These are phyloP conservation scores for Drosophila malerkotliana DNA, from an alignment of 1,140 invertebrate species.

Conservation along the genomic window DNA sequence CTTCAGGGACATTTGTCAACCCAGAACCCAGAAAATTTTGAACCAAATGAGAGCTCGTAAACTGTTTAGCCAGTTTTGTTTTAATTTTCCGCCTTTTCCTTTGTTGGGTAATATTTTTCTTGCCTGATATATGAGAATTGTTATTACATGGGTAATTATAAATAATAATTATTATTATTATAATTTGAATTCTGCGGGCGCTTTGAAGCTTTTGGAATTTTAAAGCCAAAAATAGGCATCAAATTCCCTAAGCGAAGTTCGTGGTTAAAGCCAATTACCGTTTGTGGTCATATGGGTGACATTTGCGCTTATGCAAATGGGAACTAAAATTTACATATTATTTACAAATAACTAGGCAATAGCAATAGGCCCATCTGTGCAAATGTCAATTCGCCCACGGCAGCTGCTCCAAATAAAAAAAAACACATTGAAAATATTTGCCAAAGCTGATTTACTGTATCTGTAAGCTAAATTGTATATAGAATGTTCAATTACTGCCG, in stretches of 20 bases:
- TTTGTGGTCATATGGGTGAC: slow-evolving; percentile 24
- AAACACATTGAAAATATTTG: neutral
- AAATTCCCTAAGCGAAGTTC: neutral
- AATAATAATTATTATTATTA: neutral
- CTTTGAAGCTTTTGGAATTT: neutral
- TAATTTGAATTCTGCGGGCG: neutral
- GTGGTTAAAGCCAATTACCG: slow-evolving; percentile 10
- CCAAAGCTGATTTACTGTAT: neutral
- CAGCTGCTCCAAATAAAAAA: neutral
- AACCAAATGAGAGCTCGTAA: slow-evolving; percentile 15
- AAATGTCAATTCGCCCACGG: neutral
- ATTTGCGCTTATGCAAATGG: slow-evolving; percentile 16
- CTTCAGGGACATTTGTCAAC: slow-evolving; percentile 47
- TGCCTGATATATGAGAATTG: neutral
- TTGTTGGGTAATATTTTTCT: neutral
- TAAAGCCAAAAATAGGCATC: neutral
- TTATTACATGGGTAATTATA: slow-evolving; percentile 19
- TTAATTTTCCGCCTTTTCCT: neutral
- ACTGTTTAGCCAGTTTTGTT: neutral
- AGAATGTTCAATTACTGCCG: slow-evolving; percentile 37
- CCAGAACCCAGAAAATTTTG: slow-evolving; percentile 10
- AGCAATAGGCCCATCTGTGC: neutral
- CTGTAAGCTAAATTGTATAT: slow-evolving; percentile 11
- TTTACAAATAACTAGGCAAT: neutral
- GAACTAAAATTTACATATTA: slow-evolving; percentile 6